Base-by-base conservation (phyloP, 1,140 invertebrate species). In the Pissodes strobi region DNA sequence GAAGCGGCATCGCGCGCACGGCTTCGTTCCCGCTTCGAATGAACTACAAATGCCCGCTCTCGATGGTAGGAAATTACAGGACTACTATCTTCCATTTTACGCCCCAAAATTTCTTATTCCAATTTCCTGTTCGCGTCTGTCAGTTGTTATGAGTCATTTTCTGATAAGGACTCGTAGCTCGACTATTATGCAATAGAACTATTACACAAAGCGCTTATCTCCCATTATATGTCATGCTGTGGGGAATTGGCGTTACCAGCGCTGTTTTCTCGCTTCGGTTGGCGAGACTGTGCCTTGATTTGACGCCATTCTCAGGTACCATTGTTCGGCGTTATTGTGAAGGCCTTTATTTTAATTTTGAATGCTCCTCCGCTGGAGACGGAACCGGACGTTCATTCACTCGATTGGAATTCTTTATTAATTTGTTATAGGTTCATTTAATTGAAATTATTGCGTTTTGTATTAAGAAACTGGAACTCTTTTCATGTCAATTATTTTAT, bases 71-170 rank as follows among this genome's bases (percentile, higher is more conserved):
- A 79, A 79, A 79, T 79, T 79, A 78, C 76, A 68, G 74, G 68
- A 70, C 75, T 74, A 76, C 79, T 80, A 80, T 80, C 79, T 80
- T 80, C 79, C 79, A 80, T 80, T 80, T 80, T 80, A 80, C 79
- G 78, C 79, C 79, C 78, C 69, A 78, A 80, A 80, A 79, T 80
- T 80, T 80, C 79, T 80, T 80, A 80, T 80, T 80, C 79, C 79
- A 80, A 80, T 80, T 80, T 80, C 79, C 79, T 76, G 78, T 80
- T 79, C 77, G 76, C 78, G 78, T 80, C 79, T 80, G 79, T 80
- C 79, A 80, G 76, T 79, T 76, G 76, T 79, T 79, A 79, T 77
- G 78, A 79, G 72, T 80, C 78, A 80, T 80, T 80, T 80, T 80
- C 78, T 80, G 79, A 80, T 80, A 80, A 80, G 77, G 60, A 68